A percentile compares a stretch with the other conserved stretches of the same genome.
These are phyloP conservation scores for Tragelaphus imberbis DNA, from an alignment of 2,113 vertebrate species.

Conservation along the genomic window DNA sequence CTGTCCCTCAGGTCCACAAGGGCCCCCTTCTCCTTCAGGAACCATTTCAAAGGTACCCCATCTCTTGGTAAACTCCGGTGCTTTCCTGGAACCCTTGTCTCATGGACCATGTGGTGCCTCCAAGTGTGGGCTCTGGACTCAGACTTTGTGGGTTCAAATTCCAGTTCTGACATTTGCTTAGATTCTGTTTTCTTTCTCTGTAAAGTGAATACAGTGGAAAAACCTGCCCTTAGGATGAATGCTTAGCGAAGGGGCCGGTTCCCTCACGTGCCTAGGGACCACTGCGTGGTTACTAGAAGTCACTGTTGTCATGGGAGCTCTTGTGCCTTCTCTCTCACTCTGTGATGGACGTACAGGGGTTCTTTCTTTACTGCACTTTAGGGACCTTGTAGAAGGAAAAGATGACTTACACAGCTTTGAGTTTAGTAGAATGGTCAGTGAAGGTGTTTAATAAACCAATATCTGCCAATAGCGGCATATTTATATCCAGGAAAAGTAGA, in stretches of 20 bases:
- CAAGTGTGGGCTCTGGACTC: background rate
- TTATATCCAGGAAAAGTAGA: background rate
- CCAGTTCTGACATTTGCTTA: background rate
- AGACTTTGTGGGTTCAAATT: background rate
- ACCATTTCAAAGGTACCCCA: rapidly evolving
- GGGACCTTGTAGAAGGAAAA: background rate
- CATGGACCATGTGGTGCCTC: rapidly evolving
- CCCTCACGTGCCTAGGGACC: rapidly evolving
- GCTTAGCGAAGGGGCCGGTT: rapidly evolving
- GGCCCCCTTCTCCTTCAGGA: background rate
- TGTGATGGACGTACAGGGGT: rapidly evolving
- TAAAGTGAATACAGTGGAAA: background rate
- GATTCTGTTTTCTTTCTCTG: background rate
- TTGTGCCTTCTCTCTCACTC: rapidly evolving
- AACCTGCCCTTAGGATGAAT: rapidly evolving
- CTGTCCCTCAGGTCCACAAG: rapidly evolving
- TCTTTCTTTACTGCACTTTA: no score
- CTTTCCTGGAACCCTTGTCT: no score
- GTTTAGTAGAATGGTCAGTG: background rate
- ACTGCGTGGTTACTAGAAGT: rapidly evolving
- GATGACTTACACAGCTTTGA: background rate
- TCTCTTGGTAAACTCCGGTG: background rate
- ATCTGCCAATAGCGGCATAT: background rate
- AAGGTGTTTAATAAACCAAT: background rate
- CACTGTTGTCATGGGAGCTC: rapidly evolving